Evolutionary conservation across 2,888 invertebrate genomes (phyloP).

Genomic region (Calameuta filiformis): DNA sequence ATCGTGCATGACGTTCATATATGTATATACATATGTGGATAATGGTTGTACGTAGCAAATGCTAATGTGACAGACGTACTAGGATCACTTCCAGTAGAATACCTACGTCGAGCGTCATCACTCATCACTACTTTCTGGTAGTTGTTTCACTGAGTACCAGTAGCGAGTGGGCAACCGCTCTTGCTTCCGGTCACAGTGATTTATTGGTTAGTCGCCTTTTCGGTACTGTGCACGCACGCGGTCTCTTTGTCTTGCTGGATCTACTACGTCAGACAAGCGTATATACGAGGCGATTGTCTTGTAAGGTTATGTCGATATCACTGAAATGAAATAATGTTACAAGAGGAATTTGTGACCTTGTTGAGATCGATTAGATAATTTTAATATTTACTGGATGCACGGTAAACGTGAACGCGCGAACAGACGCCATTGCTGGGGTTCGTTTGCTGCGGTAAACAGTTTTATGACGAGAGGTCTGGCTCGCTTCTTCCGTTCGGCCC

Average conservation of each 20-base stretch:
- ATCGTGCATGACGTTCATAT: neutral
- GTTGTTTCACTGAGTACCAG: neutral
- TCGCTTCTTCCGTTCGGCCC: constrained; percentile 20
- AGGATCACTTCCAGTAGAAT: neutral
- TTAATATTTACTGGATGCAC: neutral
- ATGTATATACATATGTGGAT: neutral
- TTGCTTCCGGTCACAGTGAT: constrained; percentile 42
- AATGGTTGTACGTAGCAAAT: neutral
- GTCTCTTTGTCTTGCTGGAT: neutral
- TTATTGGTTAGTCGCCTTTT: constrained; percentile 29
- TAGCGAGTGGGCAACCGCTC: constrained; percentile 16
- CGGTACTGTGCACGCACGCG: neutral
- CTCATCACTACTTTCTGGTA: neutral
- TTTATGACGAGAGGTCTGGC: constrained; percentile 12
- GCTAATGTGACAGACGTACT: neutral
- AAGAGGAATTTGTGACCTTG: neutral
- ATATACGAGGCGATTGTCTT: neutral
- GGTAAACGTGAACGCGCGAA: neutral
- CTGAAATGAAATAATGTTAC: neutral
- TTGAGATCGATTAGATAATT: neutral
- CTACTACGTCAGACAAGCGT: neutral
- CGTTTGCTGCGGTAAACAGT: constrained; percentile 23
- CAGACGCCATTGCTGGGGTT: constrained; percentile 14
- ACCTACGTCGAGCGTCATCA: neutral
- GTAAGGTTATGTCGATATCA: neutral